These are phyloP conservation scores for Emberiza fucata DNA, from an alignment of 2,113 vertebrate genomes.

Conservation along the genomic window DNA sequence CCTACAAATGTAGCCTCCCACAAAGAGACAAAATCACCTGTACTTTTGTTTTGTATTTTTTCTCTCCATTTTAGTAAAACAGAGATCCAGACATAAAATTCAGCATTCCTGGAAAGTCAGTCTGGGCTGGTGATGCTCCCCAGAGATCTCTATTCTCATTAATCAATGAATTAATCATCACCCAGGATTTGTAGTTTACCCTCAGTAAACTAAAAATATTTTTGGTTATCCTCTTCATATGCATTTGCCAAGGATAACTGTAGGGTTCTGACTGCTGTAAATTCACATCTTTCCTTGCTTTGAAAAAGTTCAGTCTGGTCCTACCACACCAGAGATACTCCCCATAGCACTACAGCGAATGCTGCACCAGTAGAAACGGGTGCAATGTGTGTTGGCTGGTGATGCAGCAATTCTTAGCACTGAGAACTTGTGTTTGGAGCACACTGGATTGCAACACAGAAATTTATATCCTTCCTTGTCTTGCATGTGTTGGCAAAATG, in stretches of 20 bases:
- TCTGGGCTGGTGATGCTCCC: neutral
- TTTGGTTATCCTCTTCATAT: neutral
- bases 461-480: neutral
- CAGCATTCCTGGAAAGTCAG: neutral
- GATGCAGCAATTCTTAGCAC: neutral
- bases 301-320: neutral
- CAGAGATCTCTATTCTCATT: neutral
- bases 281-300: neutral
- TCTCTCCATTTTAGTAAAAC: neutral
- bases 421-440: neutral
- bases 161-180: neutral
- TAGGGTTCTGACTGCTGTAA: neutral
- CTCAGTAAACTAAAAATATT: neutral
- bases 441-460: neutral
- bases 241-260: neutral
- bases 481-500: neutral
- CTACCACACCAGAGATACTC: neutral
- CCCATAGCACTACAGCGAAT: neutral
- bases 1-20: neutral
- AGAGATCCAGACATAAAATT: neutral
- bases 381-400: neutral
- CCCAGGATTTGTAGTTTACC: neutral
- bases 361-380: neutral
- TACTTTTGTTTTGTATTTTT: neutral
- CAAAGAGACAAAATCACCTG: neutral